phyloP scores from a whole-genome alignment of 2,113 vertebrate genomes.

The Myanophis thanlyinensis region DNA sequence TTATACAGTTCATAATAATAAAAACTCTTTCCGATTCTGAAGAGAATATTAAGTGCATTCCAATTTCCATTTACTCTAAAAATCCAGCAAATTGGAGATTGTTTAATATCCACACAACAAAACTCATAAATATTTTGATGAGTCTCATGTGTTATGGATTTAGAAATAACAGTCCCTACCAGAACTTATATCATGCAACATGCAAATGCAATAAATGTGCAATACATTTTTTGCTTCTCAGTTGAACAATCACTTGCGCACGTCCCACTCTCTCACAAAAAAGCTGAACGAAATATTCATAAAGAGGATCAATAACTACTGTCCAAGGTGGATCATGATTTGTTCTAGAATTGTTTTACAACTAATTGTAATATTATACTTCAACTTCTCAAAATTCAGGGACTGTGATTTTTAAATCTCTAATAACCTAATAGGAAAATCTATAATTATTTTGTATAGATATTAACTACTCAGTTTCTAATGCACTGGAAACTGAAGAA shows the following conservation, averaged over 20 bases:
- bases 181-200: background rate
- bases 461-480: background rate
- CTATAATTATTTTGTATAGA: background rate
- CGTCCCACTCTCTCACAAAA: background rate
- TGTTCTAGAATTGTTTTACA: background rate
- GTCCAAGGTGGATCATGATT: background rate
- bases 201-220: background rate
- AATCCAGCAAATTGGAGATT: background rate
- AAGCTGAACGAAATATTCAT: background rate
- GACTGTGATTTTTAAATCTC: background rate
- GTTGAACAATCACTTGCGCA: background rate
- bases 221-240: background rate
- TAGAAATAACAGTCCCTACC: background rate
- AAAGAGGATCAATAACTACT: background rate
- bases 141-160: background rate
- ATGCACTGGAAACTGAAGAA: background rate
- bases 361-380: background rate
- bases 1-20: background rate
- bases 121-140: background rate
- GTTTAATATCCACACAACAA: background rate
- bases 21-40: background rate
- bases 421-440: background rate
- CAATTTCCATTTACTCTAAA: background rate
- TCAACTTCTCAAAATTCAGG: background rate
- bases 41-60: background rate